Evolutionary conservation across 2,888 invertebrate species (phyloP).

Genomic region (Buathra laborator): DNA sequence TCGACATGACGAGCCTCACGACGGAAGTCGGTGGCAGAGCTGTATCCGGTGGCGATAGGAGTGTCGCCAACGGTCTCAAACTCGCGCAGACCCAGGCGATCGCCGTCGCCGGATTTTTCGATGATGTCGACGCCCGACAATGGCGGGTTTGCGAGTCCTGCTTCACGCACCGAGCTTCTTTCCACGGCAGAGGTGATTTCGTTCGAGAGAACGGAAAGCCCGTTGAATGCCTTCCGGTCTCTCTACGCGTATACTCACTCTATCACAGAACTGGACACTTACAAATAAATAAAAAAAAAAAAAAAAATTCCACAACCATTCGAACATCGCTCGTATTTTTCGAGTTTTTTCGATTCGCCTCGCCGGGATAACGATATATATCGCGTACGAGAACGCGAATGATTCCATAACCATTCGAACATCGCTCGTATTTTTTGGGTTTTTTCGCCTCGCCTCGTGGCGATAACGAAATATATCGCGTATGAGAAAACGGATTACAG

Average conservation of each 20-base stretch:
- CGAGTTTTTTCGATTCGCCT: neutral
- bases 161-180: constrained; percentile 88
- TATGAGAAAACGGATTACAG: neutral
- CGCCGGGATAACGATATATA: neutral
- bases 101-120: constrained; percentile 90
- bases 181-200: constrained; percentile 88
- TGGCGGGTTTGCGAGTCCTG: constrained; percentile 84
- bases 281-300: neutral
- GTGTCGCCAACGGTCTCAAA: constrained; percentile 90
- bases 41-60: constrained; percentile 83
- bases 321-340: neutral
- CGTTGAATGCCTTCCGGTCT: constrained; percentile 34
- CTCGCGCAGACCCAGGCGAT: constrained; percentile 91
- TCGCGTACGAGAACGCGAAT: neutral
- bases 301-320: neutral
- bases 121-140: constrained; percentile 86
- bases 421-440: neutral
- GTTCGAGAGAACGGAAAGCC: constrained; percentile 51
- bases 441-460: neutral
- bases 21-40: constrained; percentile 31
- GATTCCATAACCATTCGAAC: neutral
- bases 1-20: constrained; percentile 36
- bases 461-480: neutral
- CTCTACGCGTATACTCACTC: constrained; percentile 34
- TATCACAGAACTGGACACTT: constrained; percentile 47